Percentiles rank a stretch among this genome's conserved stretches.
Evolutionary conservation across 2,113 vertebrate species (phyloP).

Genomic region (Ailurus styani): DNA sequence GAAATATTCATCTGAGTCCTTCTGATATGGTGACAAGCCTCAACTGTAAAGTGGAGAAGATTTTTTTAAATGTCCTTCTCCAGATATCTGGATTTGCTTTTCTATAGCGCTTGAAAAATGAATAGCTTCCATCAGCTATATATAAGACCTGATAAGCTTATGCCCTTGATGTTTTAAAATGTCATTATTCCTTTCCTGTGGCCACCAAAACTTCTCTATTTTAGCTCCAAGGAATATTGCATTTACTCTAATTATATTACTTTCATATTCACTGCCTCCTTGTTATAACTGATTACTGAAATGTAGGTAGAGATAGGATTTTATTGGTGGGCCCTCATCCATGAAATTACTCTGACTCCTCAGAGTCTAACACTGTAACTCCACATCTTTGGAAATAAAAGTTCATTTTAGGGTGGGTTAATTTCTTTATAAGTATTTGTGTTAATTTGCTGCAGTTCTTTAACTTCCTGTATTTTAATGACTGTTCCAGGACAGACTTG

Average conservation of each 20-base stretch:
- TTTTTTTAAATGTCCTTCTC: conserved; percentile 23
- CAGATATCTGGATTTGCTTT: conserved; percentile 10
- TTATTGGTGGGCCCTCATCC: conserved; percentile 19
- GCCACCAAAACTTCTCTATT: conserved; percentile 19
- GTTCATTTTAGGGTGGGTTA: conserved; percentile 14
- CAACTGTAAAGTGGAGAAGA: conserved; percentile 9
- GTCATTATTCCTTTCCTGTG: conserved; percentile 34
- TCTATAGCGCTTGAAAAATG: conserved; percentile 26
- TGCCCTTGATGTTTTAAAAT: conserved; percentile 14
- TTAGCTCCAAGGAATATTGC: conserved; percentile 1
- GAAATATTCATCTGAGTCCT: conserved; percentile 50
- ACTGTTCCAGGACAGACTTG: neutral
- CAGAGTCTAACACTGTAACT: neutral
- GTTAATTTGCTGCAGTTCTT: neutral
- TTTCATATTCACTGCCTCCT: conserved; percentile 17
- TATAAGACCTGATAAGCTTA: conserved; percentile 1
- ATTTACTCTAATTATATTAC: conserved; percentile 37
- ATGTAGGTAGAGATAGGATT: conserved; percentile 11
- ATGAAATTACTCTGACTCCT: neutral
- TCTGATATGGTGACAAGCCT: conserved; percentile 26
- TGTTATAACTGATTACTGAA: neutral
- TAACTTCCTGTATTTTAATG: neutral
- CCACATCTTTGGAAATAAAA: conserved; percentile 50
- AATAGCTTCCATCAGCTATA: neutral
- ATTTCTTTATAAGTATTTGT: conserved; percentile 40